These are phyloP conservation scores for Molorchus minor DNA, from an alignment of 2,888 invertebrate species.

Conservation along the genomic window DNA sequence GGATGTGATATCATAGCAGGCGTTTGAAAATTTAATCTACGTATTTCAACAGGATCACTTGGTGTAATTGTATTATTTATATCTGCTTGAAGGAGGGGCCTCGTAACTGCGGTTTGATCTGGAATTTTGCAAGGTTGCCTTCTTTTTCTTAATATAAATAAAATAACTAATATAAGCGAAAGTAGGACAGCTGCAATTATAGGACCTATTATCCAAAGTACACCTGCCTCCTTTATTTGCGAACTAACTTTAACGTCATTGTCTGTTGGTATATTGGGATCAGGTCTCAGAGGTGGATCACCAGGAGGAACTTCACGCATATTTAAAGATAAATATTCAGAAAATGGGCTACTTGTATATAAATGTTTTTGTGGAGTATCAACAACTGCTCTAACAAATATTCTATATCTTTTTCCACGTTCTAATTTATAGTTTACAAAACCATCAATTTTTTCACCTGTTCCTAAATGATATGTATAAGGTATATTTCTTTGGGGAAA, in stretches of 20 bases:
- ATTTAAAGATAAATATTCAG: conserved; percentile 86
- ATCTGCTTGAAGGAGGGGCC: conserved; percentile 88
- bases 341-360: conserved; percentile 93
- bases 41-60: conserved; percentile 95
- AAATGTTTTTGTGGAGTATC: conserved; percentile 93
- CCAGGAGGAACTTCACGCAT: conserved; percentile 83
- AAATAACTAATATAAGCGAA: conserved; percentile 81
- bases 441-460: conserved; percentile 87
- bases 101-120: conserved; percentile 89
- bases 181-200: conserved; percentile 89
- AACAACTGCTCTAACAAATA: conserved; percentile 82
- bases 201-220: conserved; percentile 92
- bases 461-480: conserved; percentile 90
- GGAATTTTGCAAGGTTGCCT: conserved; percentile 91
- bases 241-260: conserved; percentile 84
- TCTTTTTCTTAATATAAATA: conserved; percentile 81
- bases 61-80: conserved; percentile 81
- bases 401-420: conserved; percentile 80
- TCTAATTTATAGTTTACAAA: conserved; percentile 89
- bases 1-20: conserved; percentile 98
- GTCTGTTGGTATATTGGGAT: conserved; percentile 82
- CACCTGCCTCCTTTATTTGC: conserved; percentile 84
- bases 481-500: conserved; percentile 91
- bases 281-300: conserved; percentile 85
- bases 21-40: conserved; percentile 94